These are phyloP conservation scores for Microplitis manilae DNA, from an alignment of 2,888 invertebrate genomes.

Conservation along the genomic window DNA sequence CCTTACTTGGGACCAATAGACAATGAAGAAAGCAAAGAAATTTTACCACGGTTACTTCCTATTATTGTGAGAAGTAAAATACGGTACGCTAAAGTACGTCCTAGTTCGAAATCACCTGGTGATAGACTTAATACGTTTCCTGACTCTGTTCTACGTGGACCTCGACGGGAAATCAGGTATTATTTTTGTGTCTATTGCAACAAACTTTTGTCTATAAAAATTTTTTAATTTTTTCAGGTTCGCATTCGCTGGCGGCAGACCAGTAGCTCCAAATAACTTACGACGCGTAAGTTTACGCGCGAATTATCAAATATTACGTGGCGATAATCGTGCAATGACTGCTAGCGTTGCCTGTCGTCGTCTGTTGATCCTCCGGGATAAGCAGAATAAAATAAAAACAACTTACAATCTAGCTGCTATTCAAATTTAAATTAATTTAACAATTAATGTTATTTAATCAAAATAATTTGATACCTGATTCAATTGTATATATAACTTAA, in stretches of 20 bases:
- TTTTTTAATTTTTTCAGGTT: slow-evolving; percentile 57
- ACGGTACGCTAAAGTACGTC: slow-evolving; percentile 63
- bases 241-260: slow-evolving; percentile 68
- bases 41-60: slow-evolving; percentile 57
- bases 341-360: slow-evolving; percentile 68
- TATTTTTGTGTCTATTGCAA: background rate
- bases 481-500: slow-evolving; percentile 9
- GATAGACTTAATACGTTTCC: slow-evolving; percentile 66
- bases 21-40: slow-evolving; percentile 38
- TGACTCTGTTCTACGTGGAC: slow-evolving; percentile 65
- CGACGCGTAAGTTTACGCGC: slow-evolving; percentile 67
- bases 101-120: slow-evolving; percentile 52
- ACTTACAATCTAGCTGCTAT: slow-evolving; percentile 49
- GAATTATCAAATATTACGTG: slow-evolving; percentile 67
- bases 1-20: slow-evolving; percentile 57
- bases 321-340: slow-evolving; percentile 64
- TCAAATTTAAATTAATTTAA: slow-evolving; percentile 38
- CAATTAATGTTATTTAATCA: slow-evolving; percentile 1
- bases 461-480: slow-evolving; percentile 1
- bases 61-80: slow-evolving; percentile 67
- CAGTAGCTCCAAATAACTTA: slow-evolving; percentile 66
- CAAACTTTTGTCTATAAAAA: background rate
- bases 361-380: slow-evolving; percentile 65
- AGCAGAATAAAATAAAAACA: slow-evolving; percentile 57
- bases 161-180: slow-evolving; percentile 68